phyloP scores from a whole-genome alignment of 2,888 invertebrate genomes.

The Macrosiphum euphorbiae region DNA sequence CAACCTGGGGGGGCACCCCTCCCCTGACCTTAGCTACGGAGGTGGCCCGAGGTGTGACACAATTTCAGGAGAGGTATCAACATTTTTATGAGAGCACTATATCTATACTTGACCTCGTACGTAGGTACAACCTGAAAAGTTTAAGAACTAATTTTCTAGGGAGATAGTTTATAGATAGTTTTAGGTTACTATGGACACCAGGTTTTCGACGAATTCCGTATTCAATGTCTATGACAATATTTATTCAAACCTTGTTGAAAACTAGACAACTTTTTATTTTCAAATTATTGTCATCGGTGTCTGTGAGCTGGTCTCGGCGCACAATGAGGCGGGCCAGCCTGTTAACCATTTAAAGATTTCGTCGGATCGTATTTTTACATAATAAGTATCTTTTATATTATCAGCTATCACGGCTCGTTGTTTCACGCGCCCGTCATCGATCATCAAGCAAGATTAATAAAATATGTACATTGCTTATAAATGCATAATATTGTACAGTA shows the following conservation, averaged over 20 bases:
- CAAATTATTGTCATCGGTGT: neutral
- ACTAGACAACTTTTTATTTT: neutral
- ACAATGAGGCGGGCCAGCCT: neutral
- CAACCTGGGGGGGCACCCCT: neutral
- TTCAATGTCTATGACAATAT: neutral
- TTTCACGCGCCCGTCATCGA: neutral
- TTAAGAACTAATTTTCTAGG: neutral
- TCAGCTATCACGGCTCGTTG: neutral
- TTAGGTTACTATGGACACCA: neutral
- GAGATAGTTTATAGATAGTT: neutral
- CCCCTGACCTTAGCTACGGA: rapidly evolving
- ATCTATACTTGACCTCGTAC: neutral
- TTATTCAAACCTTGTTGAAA: neutral
- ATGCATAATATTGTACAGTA: neutral
- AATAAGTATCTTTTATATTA: neutral
- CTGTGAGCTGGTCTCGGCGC: neutral
- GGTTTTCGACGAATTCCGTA: neutral
- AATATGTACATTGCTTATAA: neutral
- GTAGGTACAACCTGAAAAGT: neutral
- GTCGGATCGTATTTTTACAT: neutral
- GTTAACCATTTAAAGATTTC: neutral
- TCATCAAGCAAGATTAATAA: neutral
- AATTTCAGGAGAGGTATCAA: neutral
- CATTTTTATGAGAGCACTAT: neutral
- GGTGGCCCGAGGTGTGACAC: neutral